Conservation (phyloP, 2,113 vertebrate genomes). For the Amphiprion percula region DNA sequence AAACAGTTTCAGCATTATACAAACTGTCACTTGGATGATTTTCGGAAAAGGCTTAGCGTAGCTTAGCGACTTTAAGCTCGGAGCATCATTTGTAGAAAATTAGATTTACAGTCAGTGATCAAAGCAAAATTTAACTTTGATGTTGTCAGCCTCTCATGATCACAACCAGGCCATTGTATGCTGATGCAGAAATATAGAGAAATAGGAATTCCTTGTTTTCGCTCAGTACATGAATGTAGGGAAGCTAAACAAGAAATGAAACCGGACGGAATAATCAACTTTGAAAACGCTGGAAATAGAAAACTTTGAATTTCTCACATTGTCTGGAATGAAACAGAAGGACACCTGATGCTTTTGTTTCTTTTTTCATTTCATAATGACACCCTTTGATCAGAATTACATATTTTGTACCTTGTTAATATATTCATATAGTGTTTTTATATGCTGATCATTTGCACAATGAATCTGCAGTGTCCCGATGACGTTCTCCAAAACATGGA, state of each 20-base stretch:
- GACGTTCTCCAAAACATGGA: too few relatives aligned
- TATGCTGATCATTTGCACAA: too few relatives aligned
- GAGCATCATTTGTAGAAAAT: constrained; percentile 61
- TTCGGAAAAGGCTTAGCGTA: constrained; percentile 54
- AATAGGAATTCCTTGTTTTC: background rate
- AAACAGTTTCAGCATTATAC: constrained; percentile 30
- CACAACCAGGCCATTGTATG: constrained; percentile 31
- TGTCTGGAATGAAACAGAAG: background rate
- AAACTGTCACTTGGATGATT: constrained; percentile 49
- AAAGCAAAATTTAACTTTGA: constrained; percentile 65
- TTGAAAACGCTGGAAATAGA: background rate
- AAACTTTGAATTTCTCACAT: background rate
- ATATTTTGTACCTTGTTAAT: too few relatives aligned
- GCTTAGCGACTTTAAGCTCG: constrained; percentile 52
- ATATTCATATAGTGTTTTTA: too few relatives aligned
- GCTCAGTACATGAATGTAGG: constrained; percentile 7
- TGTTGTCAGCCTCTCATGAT: constrained; percentile 50
- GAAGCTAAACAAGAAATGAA: constrained; percentile 4
- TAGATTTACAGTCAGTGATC: constrained; percentile 65
- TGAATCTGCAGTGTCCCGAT: too few relatives aligned
- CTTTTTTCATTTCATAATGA: too few relatives aligned
- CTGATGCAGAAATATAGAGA: constrained; percentile 6
- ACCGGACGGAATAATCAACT: background rate
- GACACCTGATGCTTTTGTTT: too few relatives aligned
- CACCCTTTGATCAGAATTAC: too few relatives aligned